Base-by-base conservation (phyloP, 2,888 invertebrate genomes). In the Harpalus rubripes region DNA sequence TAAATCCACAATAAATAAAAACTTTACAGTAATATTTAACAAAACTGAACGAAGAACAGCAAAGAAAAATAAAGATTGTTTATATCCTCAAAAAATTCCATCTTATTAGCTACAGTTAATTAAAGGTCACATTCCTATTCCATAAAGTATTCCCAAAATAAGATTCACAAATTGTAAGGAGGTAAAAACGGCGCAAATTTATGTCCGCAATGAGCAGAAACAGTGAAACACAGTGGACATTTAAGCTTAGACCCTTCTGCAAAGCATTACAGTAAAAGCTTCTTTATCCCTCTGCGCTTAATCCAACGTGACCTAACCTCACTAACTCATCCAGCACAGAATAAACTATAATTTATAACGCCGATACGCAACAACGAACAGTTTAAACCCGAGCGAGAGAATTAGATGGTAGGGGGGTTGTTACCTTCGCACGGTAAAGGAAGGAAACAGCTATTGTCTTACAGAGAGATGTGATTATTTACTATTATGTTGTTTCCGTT, bases 211-310 rank as follows among this genome's bases (percentile, higher is more conserved):
- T 78, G 74, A 78, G 56, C 58, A 78, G 41, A 78, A 78, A 58
- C 26, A 26, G 56, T 16, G 18, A 32, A 58, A 41, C 26, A 16
- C 78, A 78, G 78, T 78, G 58, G 58, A 78, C 78, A 78, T 78
- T 78, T 78, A 78, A 78, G 78, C 78, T 78, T 58, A 78, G 78
- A 58, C 78, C 58, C 78, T 78, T 58, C 78, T 78, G 58, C 78
- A 58, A 32, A 78, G 58, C 78, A 78, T 78, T 78, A 78, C n/a
- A 78, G 78, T 78, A 78, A 78, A 78, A 78, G 78, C 78, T 78
- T 78, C 78, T 58, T 74, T 58, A 78, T 78, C 56, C 78, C 58
- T 58, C 32, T 32, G 16, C 58, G 56, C 58, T 78, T 78, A 78
- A 78, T 78, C 58, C 78, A 78, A 78, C 78, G 78, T 78, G 78